Base-by-base conservation (phyloP, 2,797 vertebrate species). In the Coluber constrictor region DNA sequence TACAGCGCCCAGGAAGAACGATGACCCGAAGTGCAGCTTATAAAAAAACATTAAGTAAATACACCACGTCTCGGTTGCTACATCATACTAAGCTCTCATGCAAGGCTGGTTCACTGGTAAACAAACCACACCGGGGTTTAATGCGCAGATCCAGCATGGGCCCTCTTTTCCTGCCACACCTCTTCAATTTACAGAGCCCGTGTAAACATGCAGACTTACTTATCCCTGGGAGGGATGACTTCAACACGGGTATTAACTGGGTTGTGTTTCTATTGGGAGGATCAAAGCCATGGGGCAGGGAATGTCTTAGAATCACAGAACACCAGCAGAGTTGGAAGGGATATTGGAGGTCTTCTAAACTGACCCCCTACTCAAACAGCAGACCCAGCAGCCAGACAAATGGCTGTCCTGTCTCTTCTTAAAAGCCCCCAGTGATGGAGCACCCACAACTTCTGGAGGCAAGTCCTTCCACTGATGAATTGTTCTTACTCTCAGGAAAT, bases 351-450 rank as follows among this genome's bases (percentile, higher is more conserved):
- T 63, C 63, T 32, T 32, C 29, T 70, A 32, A 1, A 16, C 63
- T 0, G 7, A 6, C 29, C 13, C 5, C 4, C 27, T 63, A 11
- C 11, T 29, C 11, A n/a, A 2, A 4, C 61, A 13, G 4, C 27
- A 29, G 25, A 27, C 23, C 23, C 25, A 29, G 10, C 27, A 63
- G 4, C 3, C 25, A 27, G 60, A 27, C 60, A 61, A 27, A 1
- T 61, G 60, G 10, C 25, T 29, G 10, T 29, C 60, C 60, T 12
- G 25, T 29, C 0, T 63, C 61, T 63, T 63, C 59, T 60, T 9
- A 9, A 25, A 60, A 25, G 8, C 59, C 1, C 15, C 55, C 13
- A 56, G 13, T 56, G 55, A 15, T 56, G 55, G 13, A 56, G 13
- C 55, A 1, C 13, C 13, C 0, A 15, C 55, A 56, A 56, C 13